A percentile compares a stretch with the other conserved stretches of the same genome.
These are phyloP conservation scores for Cotesia typhae DNA, from an alignment of 1,140 invertebrate genomes.

Conservation along the genomic window DNA sequence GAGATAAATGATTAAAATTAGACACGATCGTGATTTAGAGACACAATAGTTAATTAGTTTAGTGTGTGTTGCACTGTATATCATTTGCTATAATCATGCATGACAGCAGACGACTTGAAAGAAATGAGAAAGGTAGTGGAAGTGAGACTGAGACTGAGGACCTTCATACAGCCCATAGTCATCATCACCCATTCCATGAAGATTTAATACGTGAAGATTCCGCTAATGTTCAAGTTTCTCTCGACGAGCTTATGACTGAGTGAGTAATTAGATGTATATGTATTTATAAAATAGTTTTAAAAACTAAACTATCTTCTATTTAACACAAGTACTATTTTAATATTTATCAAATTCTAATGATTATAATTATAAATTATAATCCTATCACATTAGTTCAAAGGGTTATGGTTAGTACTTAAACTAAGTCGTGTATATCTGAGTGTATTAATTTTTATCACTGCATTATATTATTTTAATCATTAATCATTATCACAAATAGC, in stretches of 20 bases:
- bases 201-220: constrained; percentile 57
- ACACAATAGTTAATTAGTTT: constrained; percentile 27
- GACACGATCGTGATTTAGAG: not conserved
- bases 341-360: no score
- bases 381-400: not conserved
- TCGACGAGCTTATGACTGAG: constrained; percentile 66
- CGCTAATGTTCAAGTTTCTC: constrained; percentile 58
- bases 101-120: constrained; percentile 62
- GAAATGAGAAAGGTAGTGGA: constrained; percentile 64
- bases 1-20: not conserved
- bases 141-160: constrained; percentile 65
- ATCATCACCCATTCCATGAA: constrained; percentile 56
- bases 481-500: not conserved
- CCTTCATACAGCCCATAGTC: constrained; percentile 58
- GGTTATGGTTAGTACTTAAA: constrained; percentile 15
- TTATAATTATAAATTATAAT: not conserved
- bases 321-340: no score
- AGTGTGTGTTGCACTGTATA: constrained; percentile 48
- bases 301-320: not conserved
- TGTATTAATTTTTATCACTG: constrained; percentile 16
- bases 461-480: not conserved
- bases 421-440: not conserved
- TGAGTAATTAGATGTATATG: constrained; percentile 63
- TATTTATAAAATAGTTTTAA: not conserved
- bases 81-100: constrained; percentile 55